A percentile compares a stretch with the other conserved stretches of the same genome.
Conservation (phyloP, 1,140 invertebrate species). For the Orussus abietinus region DNA sequence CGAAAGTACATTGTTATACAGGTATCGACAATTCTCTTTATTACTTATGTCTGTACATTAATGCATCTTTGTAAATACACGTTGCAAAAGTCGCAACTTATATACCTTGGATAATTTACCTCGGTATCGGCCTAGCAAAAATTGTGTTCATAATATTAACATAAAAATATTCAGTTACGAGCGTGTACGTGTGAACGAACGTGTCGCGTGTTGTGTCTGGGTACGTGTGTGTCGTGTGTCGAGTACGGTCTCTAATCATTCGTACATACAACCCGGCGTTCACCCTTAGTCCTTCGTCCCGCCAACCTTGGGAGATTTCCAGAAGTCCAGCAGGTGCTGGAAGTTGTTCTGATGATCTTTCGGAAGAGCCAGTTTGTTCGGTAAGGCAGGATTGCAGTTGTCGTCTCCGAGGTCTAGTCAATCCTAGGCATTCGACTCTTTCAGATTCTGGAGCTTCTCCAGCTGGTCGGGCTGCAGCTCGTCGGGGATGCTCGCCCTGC, state of each 20-base stretch:
- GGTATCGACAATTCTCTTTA: slow-evolving; percentile 44
- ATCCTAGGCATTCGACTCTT: slow-evolving; percentile 82
- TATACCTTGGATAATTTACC: slow-evolving; percentile 12
- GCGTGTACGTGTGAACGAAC: too few relatives aligned
- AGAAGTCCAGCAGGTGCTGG: slow-evolving; percentile 45
- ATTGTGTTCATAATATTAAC: slow-evolving; percentile 39
- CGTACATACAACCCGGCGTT: too few relatives aligned
- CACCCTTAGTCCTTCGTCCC: slow-evolving; percentile 34
- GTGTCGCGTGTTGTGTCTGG: too few relatives aligned
- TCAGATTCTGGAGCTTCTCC: slow-evolving; percentile 76
- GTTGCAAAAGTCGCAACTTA: slow-evolving; percentile 41
- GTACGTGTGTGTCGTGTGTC: too few relatives aligned
- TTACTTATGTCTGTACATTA: slow-evolving; percentile 49
- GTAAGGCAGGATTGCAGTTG: slow-evolving; percentile 38
- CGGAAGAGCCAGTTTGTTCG: slow-evolving; percentile 45
- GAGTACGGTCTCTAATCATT: too few relatives aligned
- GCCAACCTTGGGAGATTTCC: slow-evolving; percentile 41
- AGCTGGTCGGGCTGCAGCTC: slow-evolving; percentile 81
- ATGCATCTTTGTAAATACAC: slow-evolving; percentile 32
- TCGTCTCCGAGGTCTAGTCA: slow-evolving; percentile 45
- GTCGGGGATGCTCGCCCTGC: slow-evolving; percentile 75
- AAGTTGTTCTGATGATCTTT: slow-evolving; percentile 47
- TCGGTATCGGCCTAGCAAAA: slow-evolving; percentile 39
- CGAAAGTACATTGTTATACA: slow-evolving; percentile 19
- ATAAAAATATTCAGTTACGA: slow-evolving; percentile 35